A percentile compares a stretch with the other conserved stretches of the same genome.
Conservation (phyloP, 1,140 invertebrate genomes). For the Scylla paramamosain region DNA sequence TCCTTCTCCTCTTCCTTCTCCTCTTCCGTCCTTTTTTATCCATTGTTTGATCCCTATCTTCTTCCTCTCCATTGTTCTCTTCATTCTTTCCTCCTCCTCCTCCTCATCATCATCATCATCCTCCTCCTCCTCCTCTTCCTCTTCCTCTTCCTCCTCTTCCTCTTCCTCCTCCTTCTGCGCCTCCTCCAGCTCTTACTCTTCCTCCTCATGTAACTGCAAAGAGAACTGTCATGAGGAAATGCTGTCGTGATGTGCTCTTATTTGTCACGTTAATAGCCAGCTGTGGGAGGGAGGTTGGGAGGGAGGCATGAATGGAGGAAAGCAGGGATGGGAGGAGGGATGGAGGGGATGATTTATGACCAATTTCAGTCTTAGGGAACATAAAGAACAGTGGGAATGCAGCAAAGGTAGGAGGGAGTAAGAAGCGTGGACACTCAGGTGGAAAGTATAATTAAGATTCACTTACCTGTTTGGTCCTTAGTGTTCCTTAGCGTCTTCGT, state of each 20-base stretch:
- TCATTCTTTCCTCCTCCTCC: too few species aligned
- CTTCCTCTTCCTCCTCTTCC: not conserved
- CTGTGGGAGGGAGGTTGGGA: not conserved
- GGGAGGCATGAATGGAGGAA: too few species aligned
- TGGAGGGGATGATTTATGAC: too few species aligned
- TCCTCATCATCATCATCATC: not conserved
- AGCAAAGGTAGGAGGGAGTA: too few species aligned
- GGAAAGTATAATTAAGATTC: too few species aligned
- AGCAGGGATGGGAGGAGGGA: too few species aligned
- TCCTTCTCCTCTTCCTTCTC: not conserved
- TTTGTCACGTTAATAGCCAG: not conserved
- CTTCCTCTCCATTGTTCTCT: not conserved
- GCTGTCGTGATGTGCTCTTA: not conserved
- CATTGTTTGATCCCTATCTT: not conserved
- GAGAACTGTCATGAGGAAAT: slow-evolving; percentile 11
- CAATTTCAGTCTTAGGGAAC: too few species aligned
- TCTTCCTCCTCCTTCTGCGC: not conserved
- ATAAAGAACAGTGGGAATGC: too few species aligned
- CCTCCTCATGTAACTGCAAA: not conserved
- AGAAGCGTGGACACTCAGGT: too few species aligned
- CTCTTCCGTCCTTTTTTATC: not conserved
- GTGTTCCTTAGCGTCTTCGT: too few species aligned
- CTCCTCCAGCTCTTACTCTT: not conserved
- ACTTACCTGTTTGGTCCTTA: too few species aligned
- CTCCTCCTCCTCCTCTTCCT: not conserved